Conservation (phyloP, 2,888 invertebrate species). For the Beris chalybata region DNA sequence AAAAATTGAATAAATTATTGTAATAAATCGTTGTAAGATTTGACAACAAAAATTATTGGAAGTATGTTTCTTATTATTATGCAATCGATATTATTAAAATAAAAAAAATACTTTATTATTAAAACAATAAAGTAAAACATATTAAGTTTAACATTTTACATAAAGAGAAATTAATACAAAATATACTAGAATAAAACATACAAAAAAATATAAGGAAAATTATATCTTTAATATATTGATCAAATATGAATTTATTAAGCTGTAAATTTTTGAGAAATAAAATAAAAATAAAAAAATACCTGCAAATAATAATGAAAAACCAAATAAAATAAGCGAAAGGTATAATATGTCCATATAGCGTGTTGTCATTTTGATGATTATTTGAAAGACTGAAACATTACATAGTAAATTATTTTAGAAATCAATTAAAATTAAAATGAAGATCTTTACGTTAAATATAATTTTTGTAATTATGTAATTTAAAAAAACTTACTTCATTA, state of each 20-base stretch:
- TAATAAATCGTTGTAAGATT: too few species aligned
- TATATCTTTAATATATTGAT: too few species aligned
- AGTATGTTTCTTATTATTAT: too few species aligned
- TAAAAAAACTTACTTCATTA: too few species aligned
- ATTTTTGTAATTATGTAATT: too few species aligned
- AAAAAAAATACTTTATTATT: too few species aligned
- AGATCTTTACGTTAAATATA: too few species aligned
- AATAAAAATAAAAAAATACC: slow-evolving; percentile 34
- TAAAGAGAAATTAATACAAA: slow-evolving; percentile 25
- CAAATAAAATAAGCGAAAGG: slow-evolving; percentile 35
- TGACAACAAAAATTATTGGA: too few species aligned
- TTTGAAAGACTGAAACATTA: slow-evolving; percentile 14
- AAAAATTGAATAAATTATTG: too few species aligned
- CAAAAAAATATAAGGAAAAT: slow-evolving; percentile 19
- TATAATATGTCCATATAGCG: slow-evolving; percentile 24
- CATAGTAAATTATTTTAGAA: slow-evolving; percentile 17
- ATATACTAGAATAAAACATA: slow-evolving; percentile 26
- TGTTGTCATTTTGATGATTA: slow-evolving; percentile 11
- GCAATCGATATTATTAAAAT: too few species aligned
- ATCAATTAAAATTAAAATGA: not conserved
- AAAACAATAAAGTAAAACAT: not conserved
- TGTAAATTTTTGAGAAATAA: slow-evolving; percentile 37
- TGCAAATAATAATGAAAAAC: slow-evolving; percentile 37
- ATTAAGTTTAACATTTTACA: slow-evolving; percentile 27
- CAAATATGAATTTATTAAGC: slow-evolving; percentile 8